These are phyloP conservation scores for Parasteatoda lunata DNA, from an alignment of 2,888 invertebrate species.

Conservation along the genomic window DNA sequence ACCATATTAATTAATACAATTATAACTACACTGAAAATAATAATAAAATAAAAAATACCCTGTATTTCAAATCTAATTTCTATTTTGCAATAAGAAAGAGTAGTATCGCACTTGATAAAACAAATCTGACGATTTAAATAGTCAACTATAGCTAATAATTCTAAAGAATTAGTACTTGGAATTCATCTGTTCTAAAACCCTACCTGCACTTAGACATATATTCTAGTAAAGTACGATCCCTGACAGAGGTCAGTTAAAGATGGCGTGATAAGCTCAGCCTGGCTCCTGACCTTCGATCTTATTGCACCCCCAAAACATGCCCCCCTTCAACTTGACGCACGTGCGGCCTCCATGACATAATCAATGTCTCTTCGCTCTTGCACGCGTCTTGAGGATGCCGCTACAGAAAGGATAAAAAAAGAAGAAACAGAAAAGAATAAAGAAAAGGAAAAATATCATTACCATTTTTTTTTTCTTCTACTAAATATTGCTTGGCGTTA, in stretches of 20 bases:
- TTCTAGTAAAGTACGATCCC: conserved; percentile 5
- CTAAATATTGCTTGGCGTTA: conserved; percentile 10
- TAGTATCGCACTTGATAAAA: too few species aligned
- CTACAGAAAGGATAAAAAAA: background rate
- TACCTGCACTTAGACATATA: conserved; percentile 3
- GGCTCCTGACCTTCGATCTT: conserved; percentile 35
- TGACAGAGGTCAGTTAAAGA: conserved; percentile 11
- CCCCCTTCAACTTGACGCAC: conserved; percentile 12
- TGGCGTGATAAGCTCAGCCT: conserved; percentile 27
- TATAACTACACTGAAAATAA: too few species aligned
- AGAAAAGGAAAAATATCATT: conserved; percentile 10
- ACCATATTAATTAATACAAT: too few species aligned
- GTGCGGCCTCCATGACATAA: conserved; percentile 24
- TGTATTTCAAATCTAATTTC: too few species aligned
- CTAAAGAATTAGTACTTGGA: too few species aligned
- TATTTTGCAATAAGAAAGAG: too few species aligned
- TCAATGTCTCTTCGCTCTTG: conserved; percentile 1
- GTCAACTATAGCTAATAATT: too few species aligned
- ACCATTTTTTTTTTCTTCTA: conserved; percentile 2
- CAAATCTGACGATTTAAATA: too few species aligned
- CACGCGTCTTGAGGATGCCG: conserved; percentile 22
- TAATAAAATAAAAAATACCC: too few species aligned
- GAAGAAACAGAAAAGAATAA: background rate
- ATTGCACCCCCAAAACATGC: background rate
- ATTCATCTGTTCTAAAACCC: background rate